These are phyloP conservation scores for Agapostemon virescens DNA, from an alignment of 2,888 invertebrate species.

Conservation along the genomic window DNA sequence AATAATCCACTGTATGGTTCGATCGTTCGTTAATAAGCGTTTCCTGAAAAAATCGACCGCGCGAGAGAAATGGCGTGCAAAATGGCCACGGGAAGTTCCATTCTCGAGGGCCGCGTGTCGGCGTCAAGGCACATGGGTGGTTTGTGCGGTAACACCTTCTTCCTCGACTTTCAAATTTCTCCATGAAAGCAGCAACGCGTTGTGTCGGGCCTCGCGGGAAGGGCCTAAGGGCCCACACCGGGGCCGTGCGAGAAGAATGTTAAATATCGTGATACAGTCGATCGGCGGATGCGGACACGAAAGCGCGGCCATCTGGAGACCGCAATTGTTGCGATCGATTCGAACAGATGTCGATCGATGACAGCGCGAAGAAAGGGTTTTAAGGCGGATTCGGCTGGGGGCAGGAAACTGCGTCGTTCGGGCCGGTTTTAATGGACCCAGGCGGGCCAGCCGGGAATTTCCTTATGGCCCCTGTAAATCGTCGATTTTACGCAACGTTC, in stretches of 20 bases:
- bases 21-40: background rate
- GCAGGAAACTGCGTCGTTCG: background rate
- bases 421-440: background rate
- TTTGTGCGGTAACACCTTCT: constrained; percentile 55
- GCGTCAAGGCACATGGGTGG: constrained; percentile 56
- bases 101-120: constrained; percentile 14
- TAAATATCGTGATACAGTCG: constrained; percentile 57
- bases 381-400: background rate
- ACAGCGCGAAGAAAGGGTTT: constrained; percentile 36
- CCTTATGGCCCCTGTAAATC: background rate
- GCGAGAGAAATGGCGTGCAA: constrained; percentile 15
- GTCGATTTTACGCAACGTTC: constrained; percentile 6
- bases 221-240: constrained; percentile 63
- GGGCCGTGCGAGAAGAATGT: constrained; percentile 66
- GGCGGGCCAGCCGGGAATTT: constrained; percentile 8
- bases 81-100: constrained; percentile 11
- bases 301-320: constrained; percentile 66
- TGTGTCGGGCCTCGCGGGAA: constrained; percentile 69
- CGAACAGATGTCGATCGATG: constrained; percentile 60
- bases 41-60: constrained; percentile 5
- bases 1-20: background rate
- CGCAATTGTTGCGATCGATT: constrained; percentile 62
- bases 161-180: constrained; percentile 63
- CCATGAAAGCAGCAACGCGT: constrained; percentile 65
- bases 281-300: constrained; percentile 37